Percentiles rank a stretch among this genome's conserved stretches.
Conservation (phyloP, 1,140 invertebrate genomes). For the Pachypsylla venusta region DNA sequence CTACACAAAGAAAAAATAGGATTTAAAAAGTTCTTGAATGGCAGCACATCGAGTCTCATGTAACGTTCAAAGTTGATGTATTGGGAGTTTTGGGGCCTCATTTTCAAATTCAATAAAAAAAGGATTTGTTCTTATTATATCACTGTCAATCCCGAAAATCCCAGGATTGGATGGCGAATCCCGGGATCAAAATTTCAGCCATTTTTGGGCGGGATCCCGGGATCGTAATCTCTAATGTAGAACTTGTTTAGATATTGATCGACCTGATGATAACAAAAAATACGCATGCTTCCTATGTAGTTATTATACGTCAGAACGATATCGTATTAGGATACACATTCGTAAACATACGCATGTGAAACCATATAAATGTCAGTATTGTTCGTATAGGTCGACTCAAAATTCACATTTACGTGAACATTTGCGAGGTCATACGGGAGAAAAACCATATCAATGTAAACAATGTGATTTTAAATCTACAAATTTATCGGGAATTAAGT, state of each 20-base stretch:
- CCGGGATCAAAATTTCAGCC: too few relatives aligned
- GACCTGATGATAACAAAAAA: not conserved
- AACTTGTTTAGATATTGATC: not conserved
- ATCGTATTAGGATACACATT: conserved; percentile 5
- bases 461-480: not conserved
- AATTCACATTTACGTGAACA: not conserved
- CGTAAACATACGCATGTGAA: conserved; percentile 6
- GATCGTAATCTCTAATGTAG: too few relatives aligned
- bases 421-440: conserved; percentile 9
- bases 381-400: conserved; percentile 1
- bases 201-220: too few relatives aligned
- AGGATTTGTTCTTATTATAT: too few relatives aligned
- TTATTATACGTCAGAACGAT: not conserved
- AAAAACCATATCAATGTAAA: conserved; percentile 35
- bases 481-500: not conserved
- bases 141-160: too few relatives aligned
- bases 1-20: too few relatives aligned
- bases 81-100: too few relatives aligned
- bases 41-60: too few relatives aligned
- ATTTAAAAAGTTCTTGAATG: too few relatives aligned
- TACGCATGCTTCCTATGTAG: not conserved
- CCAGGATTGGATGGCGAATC: too few relatives aligned
- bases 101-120: too few relatives aligned
- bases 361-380: conserved; percentile 11
- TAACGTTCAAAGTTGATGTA: too few relatives aligned